Percentiles rank a stretch among this genome's conserved stretches.
Evolutionary conservation across 2,113 vertebrate species (phyloP).

Genomic region (Natator depressus): DNA sequence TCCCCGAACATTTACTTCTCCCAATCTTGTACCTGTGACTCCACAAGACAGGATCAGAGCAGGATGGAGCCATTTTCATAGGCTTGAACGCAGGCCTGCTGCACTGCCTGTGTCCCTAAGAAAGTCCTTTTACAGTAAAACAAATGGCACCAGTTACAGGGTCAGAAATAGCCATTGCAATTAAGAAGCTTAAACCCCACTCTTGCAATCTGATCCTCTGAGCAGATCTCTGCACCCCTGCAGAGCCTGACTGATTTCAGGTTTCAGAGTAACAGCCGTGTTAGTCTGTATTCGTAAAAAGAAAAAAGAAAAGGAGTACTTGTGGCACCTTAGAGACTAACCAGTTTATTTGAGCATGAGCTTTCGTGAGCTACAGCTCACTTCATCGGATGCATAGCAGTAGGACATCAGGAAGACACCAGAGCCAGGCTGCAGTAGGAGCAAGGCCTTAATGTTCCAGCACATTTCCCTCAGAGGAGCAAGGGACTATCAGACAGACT

Average conservation of each 20-base stretch:
- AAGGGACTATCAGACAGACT: neutral
- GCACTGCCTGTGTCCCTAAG: neutral
- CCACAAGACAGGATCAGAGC: neutral
- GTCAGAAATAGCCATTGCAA: neutral
- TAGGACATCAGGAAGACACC: accelerated
- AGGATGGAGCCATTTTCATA: neutral
- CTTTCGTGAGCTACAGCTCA: too few species aligned
- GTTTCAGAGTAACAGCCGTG: too few species aligned
- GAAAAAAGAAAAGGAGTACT: too few species aligned
- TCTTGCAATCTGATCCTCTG: accelerated
- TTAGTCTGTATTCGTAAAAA: too few species aligned
- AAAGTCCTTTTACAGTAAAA: neutral
- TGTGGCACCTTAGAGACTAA: too few species aligned
- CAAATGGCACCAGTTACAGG: neutral
- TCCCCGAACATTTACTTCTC: neutral
- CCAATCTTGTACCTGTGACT: neutral
- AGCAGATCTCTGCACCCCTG: neutral
- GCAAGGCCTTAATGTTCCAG: neutral
- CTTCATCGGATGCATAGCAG: too few species aligned
- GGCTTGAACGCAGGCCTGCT: neutral
- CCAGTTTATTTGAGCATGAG: too few species aligned
- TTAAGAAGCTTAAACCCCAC: neutral
- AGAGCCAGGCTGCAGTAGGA: neutral
- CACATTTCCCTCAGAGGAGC: neutral
- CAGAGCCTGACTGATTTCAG: neutral